These are phyloP conservation scores for Conistra vaccinii DNA, from an alignment of 2,888 invertebrate species.

Conservation along the genomic window DNA sequence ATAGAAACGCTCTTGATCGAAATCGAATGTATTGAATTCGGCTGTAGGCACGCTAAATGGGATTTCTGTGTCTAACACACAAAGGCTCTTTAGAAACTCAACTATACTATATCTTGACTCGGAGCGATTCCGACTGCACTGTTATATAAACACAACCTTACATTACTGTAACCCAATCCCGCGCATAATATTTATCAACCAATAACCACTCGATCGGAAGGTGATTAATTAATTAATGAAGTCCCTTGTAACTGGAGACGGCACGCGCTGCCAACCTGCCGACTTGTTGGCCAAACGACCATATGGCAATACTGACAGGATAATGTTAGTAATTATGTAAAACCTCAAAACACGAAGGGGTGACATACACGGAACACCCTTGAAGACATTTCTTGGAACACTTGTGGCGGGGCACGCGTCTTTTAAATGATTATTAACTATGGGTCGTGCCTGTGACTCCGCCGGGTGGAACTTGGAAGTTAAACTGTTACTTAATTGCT, in stretches of 20 bases:
- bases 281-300: slow-evolving; percentile 75
- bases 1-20: neutral
- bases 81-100: neutral
- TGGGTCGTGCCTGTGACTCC: neutral
- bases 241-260: slow-evolving; percentile 80
- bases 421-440: slow-evolving; percentile 16
- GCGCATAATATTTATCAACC: slow-evolving; percentile 74
- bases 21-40: slow-evolving; percentile 2
- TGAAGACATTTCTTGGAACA: slow-evolving; percentile 50
- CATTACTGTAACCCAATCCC: slow-evolving; percentile 74
- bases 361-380: slow-evolving; percentile 16
- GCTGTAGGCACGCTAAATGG: slow-evolving; percentile 17
- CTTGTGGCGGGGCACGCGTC: slow-evolving; percentile 10
- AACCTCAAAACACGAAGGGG: slow-evolving; percentile 67
- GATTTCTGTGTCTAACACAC: slow-evolving; percentile 33
- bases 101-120: neutral
- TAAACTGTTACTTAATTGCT: neutral
- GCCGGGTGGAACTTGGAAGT: neutral
- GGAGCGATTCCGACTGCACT: neutral
- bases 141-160: slow-evolving; percentile 3
- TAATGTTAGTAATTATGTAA: slow-evolving; percentile 68
- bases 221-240: slow-evolving; percentile 87
- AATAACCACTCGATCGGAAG: slow-evolving; percentile 70
- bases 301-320: slow-evolving; percentile 73
- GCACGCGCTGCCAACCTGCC: slow-evolving; percentile 82